Evolutionary conservation across 2,797 vertebrate genomes (phyloP).

Genomic region (Graptemys geographica): DNA sequence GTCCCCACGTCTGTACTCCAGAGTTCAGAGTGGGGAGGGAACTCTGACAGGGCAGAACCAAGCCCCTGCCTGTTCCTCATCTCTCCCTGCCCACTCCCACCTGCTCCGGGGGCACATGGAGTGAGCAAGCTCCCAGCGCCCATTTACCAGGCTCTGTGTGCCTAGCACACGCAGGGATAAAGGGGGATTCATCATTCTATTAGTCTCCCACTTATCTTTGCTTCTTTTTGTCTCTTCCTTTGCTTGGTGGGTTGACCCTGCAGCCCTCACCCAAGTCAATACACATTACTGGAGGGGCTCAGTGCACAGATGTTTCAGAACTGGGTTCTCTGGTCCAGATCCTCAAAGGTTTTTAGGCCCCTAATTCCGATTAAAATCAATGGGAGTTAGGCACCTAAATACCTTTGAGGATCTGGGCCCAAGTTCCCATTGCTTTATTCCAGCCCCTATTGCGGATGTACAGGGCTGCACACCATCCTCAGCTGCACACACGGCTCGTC

Average conservation of each 20-base stretch:
- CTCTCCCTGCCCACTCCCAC: background rate
- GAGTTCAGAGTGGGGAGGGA: too few relatives aligned
- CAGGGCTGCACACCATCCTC: background rate
- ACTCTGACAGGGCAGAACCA: background rate
- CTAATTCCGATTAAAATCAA: background rate
- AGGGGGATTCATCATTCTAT: background rate
- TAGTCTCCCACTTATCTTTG: background rate
- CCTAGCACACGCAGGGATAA: background rate
- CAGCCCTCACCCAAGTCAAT: background rate
- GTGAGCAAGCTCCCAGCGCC: background rate
- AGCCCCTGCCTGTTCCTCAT: background rate
- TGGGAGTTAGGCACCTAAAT: background rate
- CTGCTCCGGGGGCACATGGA: background rate
- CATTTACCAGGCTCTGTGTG: background rate
- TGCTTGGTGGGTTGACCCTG: background rate
- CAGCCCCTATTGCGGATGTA: background rate
- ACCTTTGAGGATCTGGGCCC: background rate
- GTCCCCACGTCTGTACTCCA: too few relatives aligned
- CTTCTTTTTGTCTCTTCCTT: background rate
- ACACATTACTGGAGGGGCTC: background rate
- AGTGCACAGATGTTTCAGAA: background rate
- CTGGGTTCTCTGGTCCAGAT: background rate
- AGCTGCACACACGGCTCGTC: background rate
- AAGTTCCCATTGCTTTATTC: background rate
- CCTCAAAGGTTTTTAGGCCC: too few relatives aligned